phyloP scores from a whole-genome alignment of 1,140 invertebrate genomes.

The Centruroides sculpturatus region DNA sequence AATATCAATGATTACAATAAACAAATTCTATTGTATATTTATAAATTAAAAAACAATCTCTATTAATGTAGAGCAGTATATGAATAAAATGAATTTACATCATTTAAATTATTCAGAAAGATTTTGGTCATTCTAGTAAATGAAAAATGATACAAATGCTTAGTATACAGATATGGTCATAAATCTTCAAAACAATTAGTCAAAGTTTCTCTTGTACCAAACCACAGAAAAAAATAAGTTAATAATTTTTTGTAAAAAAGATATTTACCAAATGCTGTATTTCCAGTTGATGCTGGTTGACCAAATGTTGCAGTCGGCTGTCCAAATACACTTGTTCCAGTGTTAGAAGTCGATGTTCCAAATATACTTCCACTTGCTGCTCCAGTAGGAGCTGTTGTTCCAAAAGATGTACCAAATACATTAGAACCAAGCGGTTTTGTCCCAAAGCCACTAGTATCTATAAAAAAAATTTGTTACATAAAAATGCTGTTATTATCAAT shows the following conservation, averaged over 20 bases:
- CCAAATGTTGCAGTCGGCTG: constrained; percentile 23
- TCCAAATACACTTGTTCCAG: constrained; percentile 39
- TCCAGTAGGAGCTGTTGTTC: constrained; percentile 16
- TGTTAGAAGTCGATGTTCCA: constrained; percentile 38
- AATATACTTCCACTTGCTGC: constrained; percentile 31
- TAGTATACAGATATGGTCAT: too few relatives aligned
- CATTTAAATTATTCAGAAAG: too few relatives aligned
- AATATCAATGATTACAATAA: too few relatives aligned
- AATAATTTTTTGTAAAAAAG: neutral
- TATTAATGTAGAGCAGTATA: too few relatives aligned
- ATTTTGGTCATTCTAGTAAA: too few relatives aligned
- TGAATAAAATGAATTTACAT: too few relatives aligned
- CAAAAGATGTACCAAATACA: constrained; percentile 9
- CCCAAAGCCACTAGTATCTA: constrained; percentile 10
- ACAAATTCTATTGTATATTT: too few relatives aligned
- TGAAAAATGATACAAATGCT: too few relatives aligned
- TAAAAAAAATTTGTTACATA: neutral
- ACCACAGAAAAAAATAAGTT: neutral
- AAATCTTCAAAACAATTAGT: too few relatives aligned
- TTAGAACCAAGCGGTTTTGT: constrained; percentile 10
- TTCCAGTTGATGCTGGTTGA: constrained; percentile 11
- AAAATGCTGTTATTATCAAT: neutral
- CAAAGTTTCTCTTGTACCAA: too few relatives aligned
- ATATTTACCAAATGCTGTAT: constrained; percentile 9
- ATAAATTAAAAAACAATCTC: too few relatives aligned